These are phyloP conservation scores for Polypterus bichir DNA, from an alignment of 2,113 vertebrate species.

Conservation along the genomic window DNA sequence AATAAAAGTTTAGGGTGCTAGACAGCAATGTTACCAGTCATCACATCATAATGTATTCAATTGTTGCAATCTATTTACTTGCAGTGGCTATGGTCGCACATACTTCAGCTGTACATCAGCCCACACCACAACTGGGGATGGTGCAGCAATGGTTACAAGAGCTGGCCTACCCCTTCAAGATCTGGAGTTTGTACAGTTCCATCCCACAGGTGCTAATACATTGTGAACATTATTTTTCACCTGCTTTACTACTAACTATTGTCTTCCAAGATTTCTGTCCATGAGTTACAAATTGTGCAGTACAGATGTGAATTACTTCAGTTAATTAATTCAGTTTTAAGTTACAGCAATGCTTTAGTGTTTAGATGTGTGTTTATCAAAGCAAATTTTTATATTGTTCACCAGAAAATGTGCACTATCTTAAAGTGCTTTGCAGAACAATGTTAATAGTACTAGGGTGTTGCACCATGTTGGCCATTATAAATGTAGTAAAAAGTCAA, in stretches of 20 bases:
- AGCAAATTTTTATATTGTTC: no score
- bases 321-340: no score
- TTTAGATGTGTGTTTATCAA: no score
- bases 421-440: no score
- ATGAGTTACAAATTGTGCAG: no score
- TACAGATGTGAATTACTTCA: no score
- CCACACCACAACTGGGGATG: conserved; percentile 88
- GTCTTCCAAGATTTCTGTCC: not conserved
- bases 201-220: conserved; percentile 77
- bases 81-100: conserved; percentile 81
- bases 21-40: not conserved
- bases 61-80: conserved; percentile 7
- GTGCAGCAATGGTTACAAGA: conserved; percentile 85
- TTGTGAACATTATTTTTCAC: not conserved
- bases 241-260: not conserved
- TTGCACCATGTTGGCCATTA: no score
- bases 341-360: no score
- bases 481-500: no score
- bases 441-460: no score
- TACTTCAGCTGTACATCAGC: conserved; percentile 96
- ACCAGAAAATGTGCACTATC: no score
- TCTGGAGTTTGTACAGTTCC: conserved; percentile 95
- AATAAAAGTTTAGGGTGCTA: not conserved
- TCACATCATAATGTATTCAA: not conserved
- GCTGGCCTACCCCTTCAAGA: conserved; percentile 93